Percentiles rank a stretch among this genome's conserved stretches.
Conservation (phyloP, 30 jellyfish, hydroid and myxozoan species). For the Clytia hemisphaerica region DNA sequence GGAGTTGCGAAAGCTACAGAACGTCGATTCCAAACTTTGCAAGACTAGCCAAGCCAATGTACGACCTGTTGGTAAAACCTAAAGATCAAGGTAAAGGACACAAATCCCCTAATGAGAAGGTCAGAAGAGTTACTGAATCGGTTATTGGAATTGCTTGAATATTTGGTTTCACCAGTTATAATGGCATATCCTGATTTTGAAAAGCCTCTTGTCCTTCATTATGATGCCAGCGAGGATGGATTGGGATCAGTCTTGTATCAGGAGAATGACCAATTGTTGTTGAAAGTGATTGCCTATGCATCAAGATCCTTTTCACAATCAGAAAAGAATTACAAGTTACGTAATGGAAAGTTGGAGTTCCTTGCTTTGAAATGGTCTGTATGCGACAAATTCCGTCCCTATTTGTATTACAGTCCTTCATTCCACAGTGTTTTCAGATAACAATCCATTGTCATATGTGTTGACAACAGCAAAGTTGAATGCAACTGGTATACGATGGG, state of each 20-base stretch:
- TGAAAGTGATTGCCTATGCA: constrained; percentile 23
- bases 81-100: too few relatives aligned
- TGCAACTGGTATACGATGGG: constrained; percentile 33
- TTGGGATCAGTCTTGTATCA: constrained; percentile 42
- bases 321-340: constrained; percentile 21
- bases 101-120: too few relatives aligned
- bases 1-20: constrained; percentile 28
- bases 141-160: too few relatives aligned
- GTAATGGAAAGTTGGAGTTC: not conserved
- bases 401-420: constrained; percentile 2
- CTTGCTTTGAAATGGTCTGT: constrained; percentile 25
- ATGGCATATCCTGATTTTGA: constrained; percentile 20
- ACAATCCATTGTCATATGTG: constrained; percentile 24
- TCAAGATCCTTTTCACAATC: constrained; percentile 13
- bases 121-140: too few relatives aligned
- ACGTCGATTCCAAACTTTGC: too few relatives aligned
- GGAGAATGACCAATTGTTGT: not conserved
- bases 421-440: too few relatives aligned
- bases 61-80: constrained; percentile 15
- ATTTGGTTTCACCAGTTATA: constrained; percentile 25
- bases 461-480: constrained; percentile 25
- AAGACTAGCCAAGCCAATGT: constrained; percentile 28
- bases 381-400: constrained; percentile 8
- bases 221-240: constrained; percentile 36
- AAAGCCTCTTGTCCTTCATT: constrained; percentile 24